phyloP scores from a whole-genome alignment of 2,888 invertebrate genomes.

The Thereva nobilitata region DNA sequence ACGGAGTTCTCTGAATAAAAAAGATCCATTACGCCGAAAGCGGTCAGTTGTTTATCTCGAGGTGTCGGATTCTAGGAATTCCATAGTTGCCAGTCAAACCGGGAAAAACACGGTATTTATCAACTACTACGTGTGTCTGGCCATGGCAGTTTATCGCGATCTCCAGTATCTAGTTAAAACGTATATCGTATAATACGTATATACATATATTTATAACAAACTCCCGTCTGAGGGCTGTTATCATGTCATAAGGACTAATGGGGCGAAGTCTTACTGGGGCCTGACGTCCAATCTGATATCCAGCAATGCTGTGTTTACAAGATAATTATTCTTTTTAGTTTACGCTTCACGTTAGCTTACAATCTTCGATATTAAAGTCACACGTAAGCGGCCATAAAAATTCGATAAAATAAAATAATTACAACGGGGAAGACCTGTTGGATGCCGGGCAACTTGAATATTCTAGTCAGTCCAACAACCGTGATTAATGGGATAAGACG shows the following conservation, averaged over 20 bases:
- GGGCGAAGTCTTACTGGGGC: conserved; percentile 17
- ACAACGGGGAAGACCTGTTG: conserved; percentile 35
- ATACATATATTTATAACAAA: not conserved
- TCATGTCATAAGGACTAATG: conserved; percentile 22
- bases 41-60: conserved; percentile 11
- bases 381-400: conserved; percentile 35
- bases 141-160: conserved; percentile 21
- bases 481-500: conserved; percentile 34
- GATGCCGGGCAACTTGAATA: conserved; percentile 27
- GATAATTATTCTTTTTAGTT: conserved; percentile 33
- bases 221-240: conserved; percentile 3
- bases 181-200: too few relatives aligned
- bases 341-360: conserved; percentile 20
- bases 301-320: conserved; percentile 36
- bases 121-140: conserved; percentile 15
- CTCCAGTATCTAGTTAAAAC: not conserved
- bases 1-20: not conserved
- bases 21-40: conserved; percentile 9
- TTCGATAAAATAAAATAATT: conserved; percentile 37
- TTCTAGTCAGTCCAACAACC: conserved; percentile 1
- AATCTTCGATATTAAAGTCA: conserved; percentile 30
- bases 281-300: conserved; percentile 34
- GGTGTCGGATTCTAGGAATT: conserved; percentile 27
- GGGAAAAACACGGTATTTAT: conserved; percentile 21
- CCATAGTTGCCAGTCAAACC: conserved; percentile 2